Percentiles rank a stretch among this genome's conserved stretches.
Conservation (phyloP, 2,797 vertebrate species). For the Fistularia commersonii region DNA sequence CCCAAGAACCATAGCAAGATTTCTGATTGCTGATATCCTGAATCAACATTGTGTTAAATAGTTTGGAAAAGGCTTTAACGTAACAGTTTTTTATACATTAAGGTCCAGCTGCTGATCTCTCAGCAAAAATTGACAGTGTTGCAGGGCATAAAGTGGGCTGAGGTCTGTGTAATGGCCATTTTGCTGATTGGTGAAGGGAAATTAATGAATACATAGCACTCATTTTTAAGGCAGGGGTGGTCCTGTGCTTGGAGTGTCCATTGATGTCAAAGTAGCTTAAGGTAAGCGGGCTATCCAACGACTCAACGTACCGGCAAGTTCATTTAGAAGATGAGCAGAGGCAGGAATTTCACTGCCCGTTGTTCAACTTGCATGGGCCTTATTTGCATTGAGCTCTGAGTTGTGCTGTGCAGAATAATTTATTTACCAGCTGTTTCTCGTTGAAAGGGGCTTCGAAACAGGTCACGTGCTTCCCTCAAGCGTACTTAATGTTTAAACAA, state of each 20-base stretch:
- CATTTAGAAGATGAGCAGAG: not conserved
- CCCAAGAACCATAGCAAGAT: no score
- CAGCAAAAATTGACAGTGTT: no score
- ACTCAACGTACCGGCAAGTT: not conserved
- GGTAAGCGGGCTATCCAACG: not conserved
- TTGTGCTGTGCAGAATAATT: not conserved
- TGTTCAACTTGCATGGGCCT: not conserved
- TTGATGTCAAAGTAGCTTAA: not conserved
- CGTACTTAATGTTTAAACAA: conserved; percentile 24
- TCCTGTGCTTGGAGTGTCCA: not conserved
- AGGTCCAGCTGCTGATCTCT: no score
- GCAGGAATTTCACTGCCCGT: not conserved
- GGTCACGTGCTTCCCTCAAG: conserved; percentile 16
- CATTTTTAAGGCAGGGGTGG: no score
- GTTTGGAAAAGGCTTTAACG: no score
- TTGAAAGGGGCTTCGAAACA: conserved; percentile 8
- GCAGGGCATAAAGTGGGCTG: no score
- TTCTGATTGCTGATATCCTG: no score
- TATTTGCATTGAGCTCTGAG: conserved; percentile 9
- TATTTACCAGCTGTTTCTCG: conserved; percentile 10
- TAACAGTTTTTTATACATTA: no score
- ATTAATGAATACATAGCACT: no score
- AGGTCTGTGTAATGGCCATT: no score
- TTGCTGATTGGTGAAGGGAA: no score
- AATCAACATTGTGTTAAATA: no score